phyloP scores from a whole-genome alignment of 2,797 vertebrate species.

The Sternarchorhynchus goeldii region DNA sequence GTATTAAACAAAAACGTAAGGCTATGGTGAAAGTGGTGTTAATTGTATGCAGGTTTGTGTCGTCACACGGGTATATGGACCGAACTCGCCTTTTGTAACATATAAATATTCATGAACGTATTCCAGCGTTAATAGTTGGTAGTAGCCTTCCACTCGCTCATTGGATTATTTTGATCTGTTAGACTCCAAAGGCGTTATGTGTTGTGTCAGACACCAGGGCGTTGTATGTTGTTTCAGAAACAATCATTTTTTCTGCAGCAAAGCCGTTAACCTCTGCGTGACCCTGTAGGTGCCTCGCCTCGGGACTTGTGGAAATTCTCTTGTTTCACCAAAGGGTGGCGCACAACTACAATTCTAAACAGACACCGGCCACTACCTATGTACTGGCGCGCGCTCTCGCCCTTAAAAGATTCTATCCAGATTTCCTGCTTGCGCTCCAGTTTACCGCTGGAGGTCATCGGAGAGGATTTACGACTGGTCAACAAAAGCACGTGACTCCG shows the following conservation, averaged over 20 bases:
- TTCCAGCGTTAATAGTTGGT: background rate
- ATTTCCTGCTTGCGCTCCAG: constrained; percentile 91
- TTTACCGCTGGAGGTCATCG: constrained; percentile 99
- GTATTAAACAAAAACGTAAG: too few species aligned
- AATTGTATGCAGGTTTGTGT: too few species aligned
- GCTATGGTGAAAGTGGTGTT: too few species aligned
- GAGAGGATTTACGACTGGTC: constrained; percentile 99
- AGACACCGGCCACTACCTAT: constrained; percentile 56
- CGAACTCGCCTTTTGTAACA: too few species aligned
- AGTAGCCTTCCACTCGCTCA: background rate
- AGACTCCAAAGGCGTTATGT: constrained; percentile 54
- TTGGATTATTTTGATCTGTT: background rate
- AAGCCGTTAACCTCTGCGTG: constrained; percentile 93
- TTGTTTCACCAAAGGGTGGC: constrained; percentile 86
- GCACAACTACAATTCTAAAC: constrained; percentile 84
- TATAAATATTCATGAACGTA: background rate
- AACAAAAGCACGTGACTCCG: constrained; percentile 99
- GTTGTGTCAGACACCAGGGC: constrained; percentile 72
- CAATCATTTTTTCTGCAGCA: constrained; percentile 80
- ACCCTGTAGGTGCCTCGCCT: constrained; percentile 80
- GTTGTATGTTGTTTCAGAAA: constrained; percentile 69
- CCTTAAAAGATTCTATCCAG: constrained; percentile 84
- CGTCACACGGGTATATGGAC: too few species aligned
- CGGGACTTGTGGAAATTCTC: constrained; percentile 36
- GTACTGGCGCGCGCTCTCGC: constrained; percentile 71